Evolutionary conservation across 2,888 invertebrate genomes (phyloP).

Genomic region (Podabrus alpinus): DNA sequence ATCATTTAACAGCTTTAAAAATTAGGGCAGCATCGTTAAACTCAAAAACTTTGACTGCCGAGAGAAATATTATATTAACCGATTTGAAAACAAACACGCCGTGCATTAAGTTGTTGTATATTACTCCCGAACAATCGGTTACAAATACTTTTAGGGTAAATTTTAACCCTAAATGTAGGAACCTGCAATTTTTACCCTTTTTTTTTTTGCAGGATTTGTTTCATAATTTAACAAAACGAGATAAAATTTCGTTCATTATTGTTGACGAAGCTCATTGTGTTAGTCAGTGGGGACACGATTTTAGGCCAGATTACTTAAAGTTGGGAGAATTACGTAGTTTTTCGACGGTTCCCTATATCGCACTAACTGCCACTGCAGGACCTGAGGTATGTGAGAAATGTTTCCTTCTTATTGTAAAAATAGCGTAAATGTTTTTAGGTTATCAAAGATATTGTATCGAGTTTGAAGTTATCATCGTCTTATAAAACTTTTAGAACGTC

Average conservation of each 20-base stretch:
- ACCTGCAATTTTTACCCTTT: neutral
- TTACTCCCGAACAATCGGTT: slow-evolving; percentile 96
- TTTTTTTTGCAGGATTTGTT: slow-evolving; percentile 60
- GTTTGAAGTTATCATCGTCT: slow-evolving; percentile 62
- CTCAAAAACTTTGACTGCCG: slow-evolving; percentile 82
- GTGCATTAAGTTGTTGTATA: slow-evolving; percentile 82
- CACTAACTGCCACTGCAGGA: slow-evolving; percentile 94
- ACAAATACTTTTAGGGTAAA: slow-evolving; percentile 70
- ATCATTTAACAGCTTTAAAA: slow-evolving; percentile 76
- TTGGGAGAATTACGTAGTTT: slow-evolving; percentile 73
- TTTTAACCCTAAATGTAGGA: neutral
- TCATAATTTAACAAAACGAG: slow-evolving; percentile 70
- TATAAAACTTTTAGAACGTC: slow-evolving; percentile 73
- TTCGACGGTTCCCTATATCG: slow-evolving; percentile 80
- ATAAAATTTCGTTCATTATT: slow-evolving; percentile 85
- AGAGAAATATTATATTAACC: slow-evolving; percentile 74
- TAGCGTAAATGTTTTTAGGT: slow-evolving; percentile 61
- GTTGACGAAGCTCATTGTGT: slow-evolving; percentile 99
- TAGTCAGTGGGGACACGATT: slow-evolving; percentile 99
- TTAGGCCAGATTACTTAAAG: slow-evolving; percentile 92
- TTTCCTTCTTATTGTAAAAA: neutral
- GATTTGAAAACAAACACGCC: slow-evolving; percentile 75
- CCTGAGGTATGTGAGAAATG: slow-evolving; percentile 56
- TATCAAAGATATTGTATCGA: slow-evolving; percentile 78
- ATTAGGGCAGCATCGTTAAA: slow-evolving; percentile 89